phyloP scores from a whole-genome alignment of 2,888 invertebrate species.

The Microctonus hyperodae region DNA sequence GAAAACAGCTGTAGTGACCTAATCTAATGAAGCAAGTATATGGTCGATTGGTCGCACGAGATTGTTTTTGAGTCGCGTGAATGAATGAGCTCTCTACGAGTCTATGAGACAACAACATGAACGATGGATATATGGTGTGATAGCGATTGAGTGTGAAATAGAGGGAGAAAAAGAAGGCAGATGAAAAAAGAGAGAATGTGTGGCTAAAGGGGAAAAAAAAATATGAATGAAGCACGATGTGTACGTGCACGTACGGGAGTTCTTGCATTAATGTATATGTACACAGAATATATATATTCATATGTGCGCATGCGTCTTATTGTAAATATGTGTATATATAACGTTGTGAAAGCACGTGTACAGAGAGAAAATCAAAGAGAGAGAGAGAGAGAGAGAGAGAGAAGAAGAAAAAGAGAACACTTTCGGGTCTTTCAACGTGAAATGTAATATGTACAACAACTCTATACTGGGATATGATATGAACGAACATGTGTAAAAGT shows the following conservation, averaged over 20 bases:
- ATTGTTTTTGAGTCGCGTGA: slow-evolving; percentile 35
- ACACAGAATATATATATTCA: slow-evolving; percentile 5
- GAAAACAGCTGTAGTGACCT: slow-evolving; percentile 22
- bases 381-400: background rate
- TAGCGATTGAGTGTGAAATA: slow-evolving; percentile 26
- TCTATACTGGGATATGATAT: background rate
- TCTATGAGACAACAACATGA: slow-evolving; percentile 10
- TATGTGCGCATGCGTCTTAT: slow-evolving; percentile 42
- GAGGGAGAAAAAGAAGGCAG: slow-evolving; percentile 8
- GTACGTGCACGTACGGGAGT: slow-evolving; percentile 27
- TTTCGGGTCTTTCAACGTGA: slow-evolving; percentile 44
- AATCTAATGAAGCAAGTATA: slow-evolving; percentile 18
- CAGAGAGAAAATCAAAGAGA: background rate
- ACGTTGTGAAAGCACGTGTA: slow-evolving; percentile 19
- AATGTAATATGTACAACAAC: slow-evolving; percentile 35
- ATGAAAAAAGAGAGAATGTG: slow-evolving; percentile 25
- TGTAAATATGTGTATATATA: background rate
- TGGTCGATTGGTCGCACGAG: slow-evolving; percentile 16
- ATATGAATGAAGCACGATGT: slow-evolving; percentile 49
- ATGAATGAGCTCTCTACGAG: no score
- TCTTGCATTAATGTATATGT: background rate
- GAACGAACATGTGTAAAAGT: slow-evolving; percentile 7
- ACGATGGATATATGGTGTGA: background rate
- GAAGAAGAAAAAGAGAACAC: slow-evolving; percentile 8
- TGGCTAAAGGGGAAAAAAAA: slow-evolving; percentile 46